Evolutionary conservation across 1,140 invertebrate species (phyloP), one percentile per base, ranked within the genome.

Genomic region (Leptinotarsa defecta): DNA sequence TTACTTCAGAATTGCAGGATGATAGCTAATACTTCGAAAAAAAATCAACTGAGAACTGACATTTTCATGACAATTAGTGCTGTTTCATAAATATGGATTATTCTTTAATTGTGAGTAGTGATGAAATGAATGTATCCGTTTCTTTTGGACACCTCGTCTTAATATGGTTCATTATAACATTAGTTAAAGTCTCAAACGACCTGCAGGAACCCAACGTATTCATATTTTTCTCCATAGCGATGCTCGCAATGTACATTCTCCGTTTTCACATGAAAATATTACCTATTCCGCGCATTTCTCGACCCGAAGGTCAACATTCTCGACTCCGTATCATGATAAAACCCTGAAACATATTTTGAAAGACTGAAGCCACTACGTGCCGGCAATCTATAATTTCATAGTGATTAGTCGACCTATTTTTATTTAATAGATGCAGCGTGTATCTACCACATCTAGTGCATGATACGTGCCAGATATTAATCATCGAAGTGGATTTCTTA

Each of bases 291-390:
- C 52, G 52, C 52, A 57, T 57, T 57, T 57, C 52, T 57, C 52
- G 52, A 57, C 52, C 52, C n/a, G 52, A 57, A 57, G 52, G 52
- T 57, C 52, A 57, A 57, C 52, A 57, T 57, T 57, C 52, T 57
- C 52, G 52, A 57, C 52, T 17, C 52, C n/a, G n/a, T 57, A 57
- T 57, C 52, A 57, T 17, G 52, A 57, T 57, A 57, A 15, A 57
- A 57, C n/a, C 52, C 52, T 57, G 52, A 57, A 57, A 57, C 52
- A 57, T 57, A 57, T 57, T 57, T 57, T n/a, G 52, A 57, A 57
- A 57, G 52, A 57, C 13, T 19, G 52, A 57, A 57, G 52, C 52
- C 15, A 57, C 52, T 57, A 57, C 52, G 52, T 57, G 52, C 52
- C 52, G 52, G 52, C 13, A 57, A 57, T 57, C 52, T 57, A 57